Conservation (phyloP, 2,113 vertebrate genomes). For the Microcebus jonahi region DNA sequence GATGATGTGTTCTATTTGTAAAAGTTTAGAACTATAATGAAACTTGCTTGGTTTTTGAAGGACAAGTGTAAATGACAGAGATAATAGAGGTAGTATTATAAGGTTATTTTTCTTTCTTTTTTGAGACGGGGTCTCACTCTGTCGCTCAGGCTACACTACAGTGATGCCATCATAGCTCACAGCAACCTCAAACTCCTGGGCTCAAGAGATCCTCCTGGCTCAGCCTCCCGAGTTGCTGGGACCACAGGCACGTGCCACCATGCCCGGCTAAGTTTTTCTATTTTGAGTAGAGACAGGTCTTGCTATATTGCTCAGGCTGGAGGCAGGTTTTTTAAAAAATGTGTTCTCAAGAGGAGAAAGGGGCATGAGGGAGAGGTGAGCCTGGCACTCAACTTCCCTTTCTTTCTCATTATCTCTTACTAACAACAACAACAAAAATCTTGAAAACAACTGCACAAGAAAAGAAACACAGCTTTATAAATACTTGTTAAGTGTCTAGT, state of each 20-base stretch:
- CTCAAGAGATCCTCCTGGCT: too few relatives aligned
- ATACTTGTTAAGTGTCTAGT: background rate
- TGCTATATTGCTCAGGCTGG: too few relatives aligned
- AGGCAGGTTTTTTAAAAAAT: background rate
- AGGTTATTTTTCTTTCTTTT: too few relatives aligned
- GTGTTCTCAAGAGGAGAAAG: background rate
- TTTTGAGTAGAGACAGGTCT: background rate
- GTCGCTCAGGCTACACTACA: too few relatives aligned
- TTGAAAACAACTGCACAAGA: background rate
- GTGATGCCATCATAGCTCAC: too few relatives aligned
- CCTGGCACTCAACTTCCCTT: background rate
- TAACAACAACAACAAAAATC: background rate
- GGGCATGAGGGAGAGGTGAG: background rate
- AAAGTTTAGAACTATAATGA: background rate
- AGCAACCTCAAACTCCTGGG: too few relatives aligned
- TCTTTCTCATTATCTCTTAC: background rate
- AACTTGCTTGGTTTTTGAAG: background rate
- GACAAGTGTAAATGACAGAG: background rate
- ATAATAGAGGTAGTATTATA: background rate
- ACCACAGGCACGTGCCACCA: too few relatives aligned
- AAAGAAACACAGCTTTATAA: background rate
- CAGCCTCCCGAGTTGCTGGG: too few relatives aligned
- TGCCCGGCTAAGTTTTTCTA: too few relatives aligned
- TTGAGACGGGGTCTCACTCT: too few relatives aligned
- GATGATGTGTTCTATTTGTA: background rate